Percentiles rank a stretch among this genome's conserved stretches.
These are phyloP conservation scores for Therioaphis trifolii DNA, from an alignment of 2,888 invertebrate genomes.

Conservation along the genomic window DNA sequence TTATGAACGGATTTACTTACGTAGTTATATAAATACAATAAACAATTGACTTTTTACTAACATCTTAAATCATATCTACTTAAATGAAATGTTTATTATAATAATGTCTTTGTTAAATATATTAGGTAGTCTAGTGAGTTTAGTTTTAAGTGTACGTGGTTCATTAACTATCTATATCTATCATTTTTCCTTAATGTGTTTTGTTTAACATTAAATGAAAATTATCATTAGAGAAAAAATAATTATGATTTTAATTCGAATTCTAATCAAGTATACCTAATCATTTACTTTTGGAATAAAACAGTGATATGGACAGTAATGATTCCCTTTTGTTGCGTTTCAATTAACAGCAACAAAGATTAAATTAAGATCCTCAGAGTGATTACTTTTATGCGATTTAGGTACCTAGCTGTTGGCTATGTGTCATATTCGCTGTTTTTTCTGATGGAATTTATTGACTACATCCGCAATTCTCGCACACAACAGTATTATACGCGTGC, in stretches of 20 bases:
- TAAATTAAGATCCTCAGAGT: conserved; percentile 39
- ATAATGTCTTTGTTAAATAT: too few species aligned
- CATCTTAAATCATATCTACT: too few species aligned
- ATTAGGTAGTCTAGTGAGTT: too few species aligned
- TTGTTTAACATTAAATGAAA: too few species aligned
- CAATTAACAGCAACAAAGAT: conserved; percentile 48
- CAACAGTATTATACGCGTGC: conserved; percentile 18
- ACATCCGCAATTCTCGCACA: conserved; percentile 45
- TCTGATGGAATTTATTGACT: conserved; percentile 53
- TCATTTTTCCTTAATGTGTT: too few species aligned
- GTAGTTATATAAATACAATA: too few species aligned
- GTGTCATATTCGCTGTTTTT: conserved; percentile 34
- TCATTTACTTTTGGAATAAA: background rate
- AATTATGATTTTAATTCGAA: background rate
- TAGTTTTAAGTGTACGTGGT: too few species aligned
- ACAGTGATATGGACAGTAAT: background rate
- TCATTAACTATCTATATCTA: too few species aligned
- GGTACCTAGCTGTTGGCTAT: conserved; percentile 7
- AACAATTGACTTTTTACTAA: too few species aligned
- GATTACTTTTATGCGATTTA: conserved; percentile 43
- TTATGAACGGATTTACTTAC: too few species aligned
- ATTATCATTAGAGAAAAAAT: background rate
- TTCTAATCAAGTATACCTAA: background rate
- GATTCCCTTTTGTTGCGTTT: conserved; percentile 23
- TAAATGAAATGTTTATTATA: too few species aligned